These are phyloP conservation scores for Drosophila albomicans DNA, from an alignment of 1,140 invertebrate species.

Conservation along the genomic window DNA sequence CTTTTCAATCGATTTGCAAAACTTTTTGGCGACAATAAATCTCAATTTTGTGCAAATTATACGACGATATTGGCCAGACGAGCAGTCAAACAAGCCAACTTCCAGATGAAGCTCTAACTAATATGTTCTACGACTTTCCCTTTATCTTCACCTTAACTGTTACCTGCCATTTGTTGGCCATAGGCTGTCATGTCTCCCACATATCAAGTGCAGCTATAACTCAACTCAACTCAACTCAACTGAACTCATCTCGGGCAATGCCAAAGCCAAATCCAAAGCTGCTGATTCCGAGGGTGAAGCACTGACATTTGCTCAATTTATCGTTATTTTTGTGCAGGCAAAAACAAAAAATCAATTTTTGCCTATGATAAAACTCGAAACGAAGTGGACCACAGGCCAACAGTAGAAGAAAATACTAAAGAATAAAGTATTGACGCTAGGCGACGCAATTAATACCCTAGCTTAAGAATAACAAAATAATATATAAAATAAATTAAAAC, in stretches of 20 bases:
- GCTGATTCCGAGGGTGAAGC: slow-evolving; percentile 11
- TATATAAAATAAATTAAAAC: background rate
- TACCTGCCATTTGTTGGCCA: slow-evolving; percentile 24
- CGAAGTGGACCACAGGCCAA: slow-evolving; percentile 29
- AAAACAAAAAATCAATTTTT: slow-evolving; percentile 78
- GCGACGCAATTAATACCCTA: slow-evolving; percentile 14
- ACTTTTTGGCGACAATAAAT: slow-evolving; percentile 71
- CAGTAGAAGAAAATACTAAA: slow-evolving; percentile 21
- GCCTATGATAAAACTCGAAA: slow-evolving; percentile 69
- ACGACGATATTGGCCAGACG: slow-evolving; percentile 72
- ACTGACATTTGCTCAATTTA: slow-evolving; percentile 82
- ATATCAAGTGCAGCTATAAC: slow-evolving; percentile 75
- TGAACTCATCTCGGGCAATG: background rate
- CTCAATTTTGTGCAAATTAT: slow-evolving; percentile 80
- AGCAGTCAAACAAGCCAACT: slow-evolving; percentile 24
- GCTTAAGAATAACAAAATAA: slow-evolving; percentile 17
- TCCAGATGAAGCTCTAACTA: slow-evolving; percentile 28
- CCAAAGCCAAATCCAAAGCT: slow-evolving; percentile 22
- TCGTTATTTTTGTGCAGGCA: slow-evolving; percentile 71
- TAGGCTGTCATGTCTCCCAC: slow-evolving; percentile 55
- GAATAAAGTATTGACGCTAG: background rate
- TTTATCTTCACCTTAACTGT: background rate
- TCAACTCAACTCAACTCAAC: slow-evolving; percentile 71
- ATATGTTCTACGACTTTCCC: slow-evolving; percentile 14
- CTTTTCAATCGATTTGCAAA: slow-evolving; percentile 45